Evolutionary conservation across 23 tunicate species (phyloP).

Genomic region (Diplosoma virens): DNA sequence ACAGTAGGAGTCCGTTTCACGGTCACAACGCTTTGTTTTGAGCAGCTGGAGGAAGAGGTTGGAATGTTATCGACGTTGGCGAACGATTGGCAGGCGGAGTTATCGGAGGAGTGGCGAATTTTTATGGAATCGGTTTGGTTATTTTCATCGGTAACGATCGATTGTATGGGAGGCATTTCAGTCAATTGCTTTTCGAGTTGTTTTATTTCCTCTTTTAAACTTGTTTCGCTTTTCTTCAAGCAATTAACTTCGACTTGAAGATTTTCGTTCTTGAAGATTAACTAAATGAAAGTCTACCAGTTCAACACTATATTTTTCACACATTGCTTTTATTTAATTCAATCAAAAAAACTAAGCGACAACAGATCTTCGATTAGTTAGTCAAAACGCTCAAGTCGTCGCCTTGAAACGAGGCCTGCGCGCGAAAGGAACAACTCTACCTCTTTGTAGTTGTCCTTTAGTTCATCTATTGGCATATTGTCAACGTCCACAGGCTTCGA

Average conservation of each 20-base stretch:
- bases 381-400: no score
- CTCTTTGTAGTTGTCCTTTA: slow-evolving; percentile 2
- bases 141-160: no score
- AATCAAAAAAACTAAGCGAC: no score
- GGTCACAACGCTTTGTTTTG: no score
- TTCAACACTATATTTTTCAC: no score
- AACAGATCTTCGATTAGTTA: no score
- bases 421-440: no score
- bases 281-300: background rate
- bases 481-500: background rate
- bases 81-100: background rate
- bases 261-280: background rate
- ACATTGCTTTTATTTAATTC: no score
- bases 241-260: background rate
- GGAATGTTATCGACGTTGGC: background rate
- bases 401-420: no score
- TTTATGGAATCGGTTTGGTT: no score
- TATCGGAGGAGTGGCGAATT: no score
- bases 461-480: background rate
- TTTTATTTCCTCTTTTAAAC: background rate
- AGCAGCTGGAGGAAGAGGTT: background rate
- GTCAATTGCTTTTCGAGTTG: background rate
- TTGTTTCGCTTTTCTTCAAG: background rate
- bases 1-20: slow-evolving; percentile 34
- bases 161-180: no score